Evolutionary conservation across 1,140 invertebrate species (phyloP).

Genomic region (Anastrepha obliqua): DNA sequence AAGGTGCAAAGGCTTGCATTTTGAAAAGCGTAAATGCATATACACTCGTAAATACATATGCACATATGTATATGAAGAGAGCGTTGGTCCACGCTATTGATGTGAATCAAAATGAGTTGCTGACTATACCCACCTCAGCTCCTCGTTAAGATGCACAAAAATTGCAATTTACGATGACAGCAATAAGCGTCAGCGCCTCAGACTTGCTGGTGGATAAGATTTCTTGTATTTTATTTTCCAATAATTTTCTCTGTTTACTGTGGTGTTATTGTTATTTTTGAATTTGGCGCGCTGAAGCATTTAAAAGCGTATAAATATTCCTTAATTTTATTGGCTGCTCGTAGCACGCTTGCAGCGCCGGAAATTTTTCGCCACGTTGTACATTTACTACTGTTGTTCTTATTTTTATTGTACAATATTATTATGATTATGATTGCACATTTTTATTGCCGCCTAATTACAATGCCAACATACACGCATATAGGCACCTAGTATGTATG

Average conservation of each 20-base stretch:
- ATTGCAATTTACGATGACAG: conserved; percentile 52
- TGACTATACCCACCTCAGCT: not conserved
- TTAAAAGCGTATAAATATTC: conserved; percentile 51
- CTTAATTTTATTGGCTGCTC: conserved; percentile 47
- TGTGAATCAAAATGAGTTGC: not conserved
- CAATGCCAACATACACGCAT: conserved; percentile 3
- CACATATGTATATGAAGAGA: not conserved
- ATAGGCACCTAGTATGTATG: no score
- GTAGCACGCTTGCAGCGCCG: conserved; percentile 3
- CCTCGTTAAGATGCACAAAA: conserved; percentile 50
- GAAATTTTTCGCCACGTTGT: conserved; percentile 29
- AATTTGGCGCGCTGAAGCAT: conserved; percentile 47
- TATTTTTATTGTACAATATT: conserved; percentile 37
- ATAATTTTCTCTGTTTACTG: not conserved
- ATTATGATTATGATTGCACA: conserved; percentile 44
- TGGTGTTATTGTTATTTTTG: conserved; percentile 43
- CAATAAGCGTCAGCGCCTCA: conserved; percentile 3
- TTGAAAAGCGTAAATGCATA: no score
- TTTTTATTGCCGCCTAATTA: conserved; percentile 50
- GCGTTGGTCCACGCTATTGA: not conserved
- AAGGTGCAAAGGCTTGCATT: no score
- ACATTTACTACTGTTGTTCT: conserved; percentile 34
- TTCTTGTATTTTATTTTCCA: not conserved
- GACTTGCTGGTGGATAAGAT: not conserved
- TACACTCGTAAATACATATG: not conserved